Evolutionary conservation across 1,140 invertebrate species (phyloP).

Genomic region (Palaemon carinicauda): DNA sequence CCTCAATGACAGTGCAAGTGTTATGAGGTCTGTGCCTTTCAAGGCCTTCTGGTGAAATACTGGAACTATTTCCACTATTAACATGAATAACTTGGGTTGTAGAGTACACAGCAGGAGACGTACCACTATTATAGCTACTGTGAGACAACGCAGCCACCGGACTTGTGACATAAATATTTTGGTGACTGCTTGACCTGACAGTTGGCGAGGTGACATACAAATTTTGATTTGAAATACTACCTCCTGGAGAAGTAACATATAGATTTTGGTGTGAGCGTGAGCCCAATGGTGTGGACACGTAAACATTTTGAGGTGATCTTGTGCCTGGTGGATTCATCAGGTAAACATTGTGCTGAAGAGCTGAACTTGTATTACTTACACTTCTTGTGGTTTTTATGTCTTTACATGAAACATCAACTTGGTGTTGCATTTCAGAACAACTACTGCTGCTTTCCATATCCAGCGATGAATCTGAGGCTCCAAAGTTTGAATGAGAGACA

Average conservation of each 20-base stretch:
- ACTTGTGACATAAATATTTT: conserved; percentile 30
- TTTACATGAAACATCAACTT: background rate
- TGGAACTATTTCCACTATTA: no score
- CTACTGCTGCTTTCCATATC: no score
- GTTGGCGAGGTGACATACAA: conserved; percentile 4
- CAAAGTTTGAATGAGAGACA: no score
- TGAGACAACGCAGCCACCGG: conserved; percentile 3
- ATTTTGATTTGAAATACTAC: background rate
- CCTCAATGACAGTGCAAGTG: no score
- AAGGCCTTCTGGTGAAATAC: no score
- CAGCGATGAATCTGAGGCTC: no score
- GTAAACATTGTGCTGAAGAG: no score
- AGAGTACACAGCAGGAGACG: background rate
- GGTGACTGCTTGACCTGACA: background rate
- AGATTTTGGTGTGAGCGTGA: background rate
- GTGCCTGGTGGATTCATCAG: background rate
- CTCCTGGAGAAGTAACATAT: background rate
- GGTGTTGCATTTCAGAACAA: background rate
- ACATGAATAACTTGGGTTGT: no score
- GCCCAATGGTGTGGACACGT: conserved; percentile 4
- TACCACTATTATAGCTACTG: background rate
- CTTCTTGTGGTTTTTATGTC: no score
- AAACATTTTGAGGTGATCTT: background rate
- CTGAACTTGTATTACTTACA: no score
- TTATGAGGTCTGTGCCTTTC: no score